These are phyloP conservation scores for Botia almorhae DNA, from an alignment of 2,797 vertebrate genomes.

Conservation along the genomic window DNA sequence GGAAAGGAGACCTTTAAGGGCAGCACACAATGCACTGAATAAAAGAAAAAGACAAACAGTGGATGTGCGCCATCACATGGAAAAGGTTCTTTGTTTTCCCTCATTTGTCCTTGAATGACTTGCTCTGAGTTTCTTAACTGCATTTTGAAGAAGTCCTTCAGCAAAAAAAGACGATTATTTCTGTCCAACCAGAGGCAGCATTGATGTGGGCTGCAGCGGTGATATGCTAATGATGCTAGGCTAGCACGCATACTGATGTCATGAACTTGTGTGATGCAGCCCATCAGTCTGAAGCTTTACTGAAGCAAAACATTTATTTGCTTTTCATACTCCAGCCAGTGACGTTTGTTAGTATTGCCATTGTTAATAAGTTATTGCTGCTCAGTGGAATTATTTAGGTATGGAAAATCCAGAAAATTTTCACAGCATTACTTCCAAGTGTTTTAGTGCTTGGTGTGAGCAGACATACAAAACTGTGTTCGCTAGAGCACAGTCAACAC, in stretches of 20 bases:
- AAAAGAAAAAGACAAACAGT: not conserved
- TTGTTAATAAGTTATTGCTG: constrained; percentile 41
- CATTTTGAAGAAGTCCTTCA: not conserved
- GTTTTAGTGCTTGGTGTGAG: too few relatives aligned
- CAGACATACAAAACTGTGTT: too few relatives aligned
- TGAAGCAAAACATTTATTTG: not conserved
- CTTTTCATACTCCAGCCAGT: not conserved
- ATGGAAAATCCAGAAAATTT: too few relatives aligned
- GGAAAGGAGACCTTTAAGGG: not conserved
- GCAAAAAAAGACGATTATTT: not conserved
- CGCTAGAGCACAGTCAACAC: too few relatives aligned
- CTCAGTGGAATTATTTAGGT: too few relatives aligned
- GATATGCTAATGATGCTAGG: constrained; percentile 4
- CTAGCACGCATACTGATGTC: not conserved
- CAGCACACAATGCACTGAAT: not conserved
- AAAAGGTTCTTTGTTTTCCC: not conserved
- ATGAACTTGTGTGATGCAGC: not conserved
- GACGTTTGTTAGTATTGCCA: not conserved
- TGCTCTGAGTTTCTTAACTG: not conserved
- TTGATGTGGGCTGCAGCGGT: not conserved
- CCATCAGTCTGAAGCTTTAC: not conserved
- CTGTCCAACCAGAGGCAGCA: not conserved
- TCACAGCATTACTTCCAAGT: too few relatives aligned
- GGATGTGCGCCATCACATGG: not conserved
- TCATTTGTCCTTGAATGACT: not conserved